phyloP scores from a whole-genome alignment of 1,140 invertebrate genomes.

The Ladona fulva region DNA sequence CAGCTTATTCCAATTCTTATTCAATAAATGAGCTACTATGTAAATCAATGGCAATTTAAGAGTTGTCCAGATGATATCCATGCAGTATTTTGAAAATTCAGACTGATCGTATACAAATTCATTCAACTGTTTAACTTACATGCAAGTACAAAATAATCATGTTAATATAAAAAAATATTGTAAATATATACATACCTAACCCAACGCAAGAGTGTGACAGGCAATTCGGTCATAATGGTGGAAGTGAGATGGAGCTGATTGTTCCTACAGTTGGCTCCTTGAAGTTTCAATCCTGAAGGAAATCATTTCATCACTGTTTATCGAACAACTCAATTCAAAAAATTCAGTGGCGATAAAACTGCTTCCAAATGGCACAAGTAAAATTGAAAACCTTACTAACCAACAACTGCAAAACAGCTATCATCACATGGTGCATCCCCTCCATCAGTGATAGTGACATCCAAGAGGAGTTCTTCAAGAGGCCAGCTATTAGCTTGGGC shows the following conservation, averaged over 20 bases:
- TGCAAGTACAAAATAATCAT: too few species aligned
- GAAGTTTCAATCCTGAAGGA: constrained; percentile 72
- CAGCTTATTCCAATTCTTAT: too few species aligned
- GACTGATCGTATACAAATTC: too few species aligned
- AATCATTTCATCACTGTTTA: constrained; percentile 6
- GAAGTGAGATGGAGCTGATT: constrained; percentile 86
- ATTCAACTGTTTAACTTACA: too few species aligned
- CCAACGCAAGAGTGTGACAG: constrained; percentile 81
- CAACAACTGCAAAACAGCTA: constrained; percentile 71
- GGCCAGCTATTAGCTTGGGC: constrained; percentile 90
- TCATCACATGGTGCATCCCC: constrained; percentile 51
- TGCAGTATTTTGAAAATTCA: too few species aligned
- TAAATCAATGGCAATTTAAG: too few species aligned
- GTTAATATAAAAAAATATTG: too few species aligned
- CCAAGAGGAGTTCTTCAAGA: constrained; percentile 87
- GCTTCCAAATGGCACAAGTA: neutral
- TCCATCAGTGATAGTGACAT: constrained; percentile 65
- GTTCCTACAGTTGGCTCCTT: constrained; percentile 86
- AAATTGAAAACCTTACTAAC: constrained; percentile 32
- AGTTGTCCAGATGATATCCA: too few species aligned
- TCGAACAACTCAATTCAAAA: constrained; percentile 1
- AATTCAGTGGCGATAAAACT: too few species aligned
- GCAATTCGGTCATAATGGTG: constrained; percentile 89
- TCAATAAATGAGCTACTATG: too few species aligned
- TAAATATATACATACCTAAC: constrained; percentile 45